Evolutionary conservation across 2,113 vertebrate species (phyloP).

Genomic region (Megaleporinus macrocephalus): DNA sequence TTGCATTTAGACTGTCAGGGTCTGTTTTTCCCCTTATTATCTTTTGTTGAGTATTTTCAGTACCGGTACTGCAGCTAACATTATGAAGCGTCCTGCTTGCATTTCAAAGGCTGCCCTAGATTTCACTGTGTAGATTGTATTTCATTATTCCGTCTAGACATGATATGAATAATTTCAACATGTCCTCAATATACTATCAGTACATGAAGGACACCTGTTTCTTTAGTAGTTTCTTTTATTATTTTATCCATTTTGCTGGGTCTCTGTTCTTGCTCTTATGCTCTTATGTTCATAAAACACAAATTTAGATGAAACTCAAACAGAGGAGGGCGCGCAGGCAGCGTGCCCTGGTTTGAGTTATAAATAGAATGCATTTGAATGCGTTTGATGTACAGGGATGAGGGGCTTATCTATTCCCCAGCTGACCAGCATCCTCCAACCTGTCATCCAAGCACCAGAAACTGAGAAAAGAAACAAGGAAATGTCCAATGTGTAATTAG

Average conservation of each 20-base stretch:
- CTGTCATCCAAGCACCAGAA: constrained; percentile 12
- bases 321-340: constrained; percentile 9
- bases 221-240: not conserved
- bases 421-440: constrained; percentile 23
- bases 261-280: not conserved
- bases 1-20: not conserved
- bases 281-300: constrained; percentile 21
- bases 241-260: not conserved
- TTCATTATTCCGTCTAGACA: not conserved
- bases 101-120: constrained; percentile 20
- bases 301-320: not conserved
- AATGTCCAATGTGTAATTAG: constrained; percentile 13
- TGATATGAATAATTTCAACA: not conserved
- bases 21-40: not conserved
- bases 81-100: not conserved
- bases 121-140: not conserved
- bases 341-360: constrained; percentile 31
- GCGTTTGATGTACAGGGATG: constrained; percentile 47
- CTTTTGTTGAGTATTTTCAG: not conserved
- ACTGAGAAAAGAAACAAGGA: constrained; percentile 3
- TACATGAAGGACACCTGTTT: no score
- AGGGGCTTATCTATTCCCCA: constrained; percentile 40
- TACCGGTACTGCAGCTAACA: not conserved
- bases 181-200: not conserved
- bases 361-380: constrained; percentile 51